These are phyloP conservation scores for Eristalinus aeneus DNA, from an alignment of 2,888 invertebrate genomes.

Conservation along the genomic window DNA sequence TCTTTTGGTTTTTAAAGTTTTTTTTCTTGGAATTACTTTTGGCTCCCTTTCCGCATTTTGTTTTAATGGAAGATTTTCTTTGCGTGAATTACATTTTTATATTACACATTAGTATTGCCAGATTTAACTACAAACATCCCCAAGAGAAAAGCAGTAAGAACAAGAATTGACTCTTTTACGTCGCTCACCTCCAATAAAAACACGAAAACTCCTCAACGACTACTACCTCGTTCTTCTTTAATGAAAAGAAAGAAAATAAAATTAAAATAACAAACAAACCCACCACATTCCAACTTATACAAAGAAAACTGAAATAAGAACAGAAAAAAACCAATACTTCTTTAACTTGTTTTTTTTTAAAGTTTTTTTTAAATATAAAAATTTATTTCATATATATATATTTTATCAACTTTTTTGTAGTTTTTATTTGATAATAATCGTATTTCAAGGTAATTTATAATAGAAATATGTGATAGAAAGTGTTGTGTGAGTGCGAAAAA, in stretches of 20 bases:
- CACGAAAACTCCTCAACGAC: not conserved
- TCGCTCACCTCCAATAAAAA: no score
- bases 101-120: no score
- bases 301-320: not conserved
- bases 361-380: conserved; percentile 59
- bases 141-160: no score
- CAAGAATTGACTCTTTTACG: no score
- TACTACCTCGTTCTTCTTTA: not conserved
- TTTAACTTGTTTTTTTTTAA: conserved; percentile 51
- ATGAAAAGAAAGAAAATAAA: not conserved
- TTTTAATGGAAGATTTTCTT: no score
- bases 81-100: no score
- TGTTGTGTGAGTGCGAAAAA: conserved; percentile 52
- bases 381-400: conserved; percentile 57
- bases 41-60: no score
- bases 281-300: not conserved
- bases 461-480: conserved; percentile 53
- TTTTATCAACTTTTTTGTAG: conserved; percentile 46
- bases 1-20: no score
- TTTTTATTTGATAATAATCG: conserved; percentile 63
- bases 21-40: no score
- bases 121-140: no score
- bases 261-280: not conserved
- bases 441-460: conserved; percentile 59
- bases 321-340: conserved; percentile 19